Percentiles rank a stretch among this genome's conserved stretches.
Evolutionary conservation across 2,888 invertebrate genomes (phyloP).

Genomic region (Apotomis turbidana): DNA sequence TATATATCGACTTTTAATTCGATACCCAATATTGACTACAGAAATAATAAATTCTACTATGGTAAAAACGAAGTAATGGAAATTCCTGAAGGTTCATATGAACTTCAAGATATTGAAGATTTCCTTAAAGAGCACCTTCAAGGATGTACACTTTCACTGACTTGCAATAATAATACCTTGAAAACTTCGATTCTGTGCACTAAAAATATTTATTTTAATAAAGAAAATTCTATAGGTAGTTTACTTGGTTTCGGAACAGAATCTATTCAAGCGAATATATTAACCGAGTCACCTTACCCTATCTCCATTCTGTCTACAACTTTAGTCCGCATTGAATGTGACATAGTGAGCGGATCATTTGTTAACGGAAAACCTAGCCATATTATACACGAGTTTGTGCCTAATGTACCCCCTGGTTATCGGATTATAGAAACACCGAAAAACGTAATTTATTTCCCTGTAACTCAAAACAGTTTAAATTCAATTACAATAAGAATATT

Average conservation of each 20-base stretch:
- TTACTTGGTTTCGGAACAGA: not conserved
- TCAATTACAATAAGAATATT: not conserved
- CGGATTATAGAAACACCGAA: not conserved
- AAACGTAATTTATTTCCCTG: conserved; percentile 1
- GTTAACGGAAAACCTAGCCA: conserved; percentile 1
- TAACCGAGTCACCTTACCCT: not conserved
- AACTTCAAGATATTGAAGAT: not conserved
- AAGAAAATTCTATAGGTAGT: not conserved
- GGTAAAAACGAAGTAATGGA: not conserved
- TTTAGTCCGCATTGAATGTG: not conserved
- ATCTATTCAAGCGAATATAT: not conserved
- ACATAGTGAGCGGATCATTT: conserved; percentile 2
- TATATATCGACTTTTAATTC: conserved; percentile 36
- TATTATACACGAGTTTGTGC: not conserved
- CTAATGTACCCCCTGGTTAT: conserved; percentile 9
- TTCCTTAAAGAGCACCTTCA: not conserved
- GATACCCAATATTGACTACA: conserved; percentile 15
- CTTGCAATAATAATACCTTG: not conserved
- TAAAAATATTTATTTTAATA: not conserved
- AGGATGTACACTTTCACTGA: not conserved
- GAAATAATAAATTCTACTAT: conserved; percentile 22
- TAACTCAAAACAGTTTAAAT: not conserved
- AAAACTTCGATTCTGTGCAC: not conserved
- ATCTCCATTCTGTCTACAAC: not conserved
- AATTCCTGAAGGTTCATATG: not conserved